phyloP scores from a whole-genome alignment of 1,140 invertebrate species.

The Caenorhabditis latens region DNA sequence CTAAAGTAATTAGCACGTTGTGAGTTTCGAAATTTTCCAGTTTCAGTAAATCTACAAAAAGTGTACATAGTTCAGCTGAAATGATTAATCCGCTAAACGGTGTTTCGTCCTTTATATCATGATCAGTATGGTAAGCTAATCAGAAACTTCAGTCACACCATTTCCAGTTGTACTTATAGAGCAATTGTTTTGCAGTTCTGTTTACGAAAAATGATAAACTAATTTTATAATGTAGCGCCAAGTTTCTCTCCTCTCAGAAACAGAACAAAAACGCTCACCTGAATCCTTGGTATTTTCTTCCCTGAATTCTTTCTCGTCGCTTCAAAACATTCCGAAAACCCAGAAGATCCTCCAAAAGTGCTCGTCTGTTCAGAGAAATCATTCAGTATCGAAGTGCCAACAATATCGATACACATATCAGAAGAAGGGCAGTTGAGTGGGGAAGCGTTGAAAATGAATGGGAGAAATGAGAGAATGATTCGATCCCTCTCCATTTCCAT shows the following conservation, averaged over 20 bases:
- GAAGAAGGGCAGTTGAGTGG: constrained; percentile 11
- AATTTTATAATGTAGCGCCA: no score
- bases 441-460: constrained; percentile 16
- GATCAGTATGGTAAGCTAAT: no score
- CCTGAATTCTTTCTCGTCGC: constrained; percentile 31
- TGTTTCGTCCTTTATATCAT: no score
- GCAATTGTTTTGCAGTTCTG: no score
- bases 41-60: no score
- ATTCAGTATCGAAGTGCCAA: constrained; percentile 23
- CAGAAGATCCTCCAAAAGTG: constrained; percentile 29
- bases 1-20: not conserved
- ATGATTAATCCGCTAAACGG: no score
- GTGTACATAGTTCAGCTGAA: no score
- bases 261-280: not conserved
- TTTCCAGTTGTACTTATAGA: no score
- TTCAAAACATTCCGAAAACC: constrained; percentile 35
- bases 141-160: no score
- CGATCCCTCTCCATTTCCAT: constrained; percentile 2
- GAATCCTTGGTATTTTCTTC: constrained; percentile 6
- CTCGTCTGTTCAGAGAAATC: constrained; percentile 28
- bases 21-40: constrained; percentile 13
- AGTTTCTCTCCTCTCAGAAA: no score
- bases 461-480: not conserved
- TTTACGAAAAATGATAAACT: no score
- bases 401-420: constrained; percentile 28